Base-by-base conservation (phyloP, 2,888 invertebrate species). In the Suillia variegata region DNA sequence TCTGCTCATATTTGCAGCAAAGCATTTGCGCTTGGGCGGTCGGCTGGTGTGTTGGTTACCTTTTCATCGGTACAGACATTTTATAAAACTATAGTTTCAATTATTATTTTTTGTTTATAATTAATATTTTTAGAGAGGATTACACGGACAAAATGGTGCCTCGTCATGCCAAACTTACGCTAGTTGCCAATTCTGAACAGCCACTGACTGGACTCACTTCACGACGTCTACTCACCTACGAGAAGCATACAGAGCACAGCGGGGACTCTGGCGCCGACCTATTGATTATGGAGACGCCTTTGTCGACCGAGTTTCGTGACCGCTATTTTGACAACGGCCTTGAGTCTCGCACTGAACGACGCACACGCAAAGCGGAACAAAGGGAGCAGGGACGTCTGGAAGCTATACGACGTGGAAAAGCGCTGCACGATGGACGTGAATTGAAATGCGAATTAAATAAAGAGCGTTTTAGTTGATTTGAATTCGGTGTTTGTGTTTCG, bases 31-130 rank as follows among this genome's bases (percentile, higher is more conserved):
- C 67, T 65, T 92, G 4, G 87, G 89, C 4, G 92, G 96, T 0
- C 84, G 94, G 64, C 84, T 99, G 17, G 96, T 98, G 0, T 97
- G 92, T 83, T 99, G 98, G 98, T 89, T 96, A 71, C 99, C 99
- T 22, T 85, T 96, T 34, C 90, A 92, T 65, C 88, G 93, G 90
- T 92, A 67, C 59, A 59, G 48, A 21, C 10, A 18, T n/a, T 50
- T 45, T 26, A 10, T 10, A 26, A 26, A 26, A 10, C 6, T 6
- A 26, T 26, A 6, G 26, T 26, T 5, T 26, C 0, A 6, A 18
- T 21, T 10, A 38, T 47, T 26, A 10, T 8, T 17, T 20, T 8
- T 18, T 10, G 13, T 15, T 21, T 31, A 4, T 20, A 21, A n/a
- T n/a, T n/a, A n/a, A n/a, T n/a, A n/a, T n/a, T n/a, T 24, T 13